Conservation (phyloP, 2,888 invertebrate genomes). For the Cylloceria caligata region DNA sequence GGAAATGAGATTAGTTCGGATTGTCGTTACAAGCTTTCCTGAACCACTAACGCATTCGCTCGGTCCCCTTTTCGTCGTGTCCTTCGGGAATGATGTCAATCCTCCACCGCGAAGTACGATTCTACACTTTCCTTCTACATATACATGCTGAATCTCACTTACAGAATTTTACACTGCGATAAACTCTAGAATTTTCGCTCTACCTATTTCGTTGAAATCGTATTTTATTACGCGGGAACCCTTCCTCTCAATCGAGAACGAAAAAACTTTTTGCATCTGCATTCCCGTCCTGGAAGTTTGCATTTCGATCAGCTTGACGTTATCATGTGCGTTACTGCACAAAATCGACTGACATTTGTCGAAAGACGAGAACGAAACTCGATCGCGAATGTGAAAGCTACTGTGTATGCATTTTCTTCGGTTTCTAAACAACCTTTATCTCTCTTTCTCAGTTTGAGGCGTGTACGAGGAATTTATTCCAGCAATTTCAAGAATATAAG, state of each 20-base stretch:
- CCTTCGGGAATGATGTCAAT: conserved; percentile 60
- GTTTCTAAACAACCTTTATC: neutral
- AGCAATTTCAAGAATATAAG: conserved; percentile 75
- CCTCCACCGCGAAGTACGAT: conserved; percentile 37
- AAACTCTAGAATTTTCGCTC: conserved; percentile 16
- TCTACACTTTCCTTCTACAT: conserved; percentile 8
- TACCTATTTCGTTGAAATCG: neutral
- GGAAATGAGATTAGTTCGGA: conserved; percentile 80
- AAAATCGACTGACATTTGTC: neutral
- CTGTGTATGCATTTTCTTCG: neutral
- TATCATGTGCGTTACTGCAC: neutral
- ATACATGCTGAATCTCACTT: neutral
- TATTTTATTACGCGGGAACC: neutral
- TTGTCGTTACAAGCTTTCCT: conserved; percentile 71
- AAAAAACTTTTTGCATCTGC: conserved; percentile 39
- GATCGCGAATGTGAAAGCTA: too few relatives aligned
- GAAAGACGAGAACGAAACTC: conserved; percentile 35
- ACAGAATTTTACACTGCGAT: conserved; percentile 20
- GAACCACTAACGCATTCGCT: conserved; percentile 18
- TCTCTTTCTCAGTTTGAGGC: conserved; percentile 58
- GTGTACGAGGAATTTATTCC: conserved; percentile 75
- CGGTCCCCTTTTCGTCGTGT: conserved; percentile 30
- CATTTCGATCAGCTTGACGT: neutral
- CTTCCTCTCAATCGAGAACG: neutral
- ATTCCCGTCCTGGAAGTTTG: conserved; percentile 10